phyloP scores from a whole-genome alignment of 2,797 vertebrate genomes.

The Crenuchus spilurus region DNA sequence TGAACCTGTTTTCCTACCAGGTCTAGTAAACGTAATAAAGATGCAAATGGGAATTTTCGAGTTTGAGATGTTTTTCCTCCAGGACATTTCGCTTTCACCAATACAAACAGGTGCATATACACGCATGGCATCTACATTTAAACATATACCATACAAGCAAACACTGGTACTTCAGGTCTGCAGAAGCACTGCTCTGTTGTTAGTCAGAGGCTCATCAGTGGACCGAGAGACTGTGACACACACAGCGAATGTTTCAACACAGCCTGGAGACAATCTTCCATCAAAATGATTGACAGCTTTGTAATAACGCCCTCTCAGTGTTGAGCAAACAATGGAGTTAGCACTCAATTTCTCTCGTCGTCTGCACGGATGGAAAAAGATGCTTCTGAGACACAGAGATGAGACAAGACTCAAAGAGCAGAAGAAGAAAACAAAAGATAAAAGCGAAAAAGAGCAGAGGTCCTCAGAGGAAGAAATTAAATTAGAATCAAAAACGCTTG shows the following conservation, averaged over 20 bases:
- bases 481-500: conserved; percentile 22
- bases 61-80: not conserved
- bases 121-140: not conserved
- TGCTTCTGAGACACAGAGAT: not conserved
- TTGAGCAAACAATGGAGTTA: conserved; percentile 31
- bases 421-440: conserved; percentile 6
- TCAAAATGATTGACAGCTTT: conserved; percentile 39
- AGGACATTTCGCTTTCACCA: not conserved
- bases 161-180: not conserved
- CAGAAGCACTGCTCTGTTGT: not conserved
- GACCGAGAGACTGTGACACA: not conserved
- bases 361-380: conserved; percentile 8
- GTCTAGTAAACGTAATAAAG: conserved; percentile 17
- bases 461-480: not conserved
- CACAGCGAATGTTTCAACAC: not conserved
- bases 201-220: conserved; percentile 10
- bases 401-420: not conserved
- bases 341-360: conserved; percentile 6
- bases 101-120: not conserved
- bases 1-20: no score
- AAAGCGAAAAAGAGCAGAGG: not conserved
- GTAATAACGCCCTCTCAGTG: conserved; percentile 8
- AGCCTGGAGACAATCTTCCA: conserved; percentile 18
- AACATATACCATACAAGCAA: not conserved
- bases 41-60: not conserved